Percentiles rank a stretch among this genome's conserved stretches.
phyloP scores from a whole-genome alignment of 2,113 vertebrate genomes.

The Limanda limanda region DNA sequence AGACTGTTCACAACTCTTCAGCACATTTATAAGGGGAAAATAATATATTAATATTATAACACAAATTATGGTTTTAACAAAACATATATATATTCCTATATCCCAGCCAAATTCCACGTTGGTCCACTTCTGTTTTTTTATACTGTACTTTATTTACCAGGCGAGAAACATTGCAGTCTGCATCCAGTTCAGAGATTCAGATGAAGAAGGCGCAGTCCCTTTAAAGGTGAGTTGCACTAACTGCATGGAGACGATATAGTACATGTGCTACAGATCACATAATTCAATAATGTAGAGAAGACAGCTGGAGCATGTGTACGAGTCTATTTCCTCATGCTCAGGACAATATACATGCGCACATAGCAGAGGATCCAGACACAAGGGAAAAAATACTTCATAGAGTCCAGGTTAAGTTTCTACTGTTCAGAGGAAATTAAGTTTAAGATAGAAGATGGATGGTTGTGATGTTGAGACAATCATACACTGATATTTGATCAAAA shows the following conservation, averaged over 20 bases:
- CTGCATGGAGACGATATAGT: neutral
- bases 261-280: neutral
- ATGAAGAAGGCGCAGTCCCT: slow-evolving; percentile 86
- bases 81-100: too few relatives aligned
- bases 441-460: neutral
- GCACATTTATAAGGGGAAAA: too few relatives aligned
- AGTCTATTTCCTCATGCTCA: too few relatives aligned
- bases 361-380: too few relatives aligned
- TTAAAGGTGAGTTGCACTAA: slow-evolving; percentile 85
- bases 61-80: too few relatives aligned
- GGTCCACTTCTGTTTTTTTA: too few relatives aligned
- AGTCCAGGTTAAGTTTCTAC: neutral
- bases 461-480: neutral
- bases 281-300: too few relatives aligned
- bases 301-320: too few relatives aligned
- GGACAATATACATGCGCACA: too few relatives aligned
- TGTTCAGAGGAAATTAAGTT: neutral
- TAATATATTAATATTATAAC: too few relatives aligned
- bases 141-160: slow-evolving; percentile 68
- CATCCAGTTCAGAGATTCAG: slow-evolving; percentile 93
- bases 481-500: slow-evolving; percentile 14
- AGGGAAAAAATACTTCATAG: neutral
- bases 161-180: slow-evolving; percentile 94
- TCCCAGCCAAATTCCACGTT: too few relatives aligned
- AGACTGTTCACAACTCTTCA: too few relatives aligned